A percentile compares a stretch with the other conserved stretches of the same genome.
These are phyloP conservation scores for Cebidichthys violaceus DNA, from an alignment of 2,113 vertebrate genomes.

Conservation along the genomic window DNA sequence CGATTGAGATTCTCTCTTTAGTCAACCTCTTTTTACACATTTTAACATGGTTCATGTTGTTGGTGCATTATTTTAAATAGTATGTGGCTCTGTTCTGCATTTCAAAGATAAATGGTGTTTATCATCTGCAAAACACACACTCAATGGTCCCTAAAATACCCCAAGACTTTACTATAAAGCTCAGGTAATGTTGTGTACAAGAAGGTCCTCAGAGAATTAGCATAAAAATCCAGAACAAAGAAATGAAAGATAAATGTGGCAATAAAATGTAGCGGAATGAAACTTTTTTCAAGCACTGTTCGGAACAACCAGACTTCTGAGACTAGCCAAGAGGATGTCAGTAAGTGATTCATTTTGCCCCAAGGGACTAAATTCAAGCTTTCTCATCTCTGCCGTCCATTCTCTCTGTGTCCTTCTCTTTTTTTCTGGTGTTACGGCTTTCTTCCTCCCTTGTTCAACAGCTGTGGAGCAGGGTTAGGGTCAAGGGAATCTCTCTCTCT, in stretches of 20 bases:
- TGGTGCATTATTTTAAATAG: background rate
- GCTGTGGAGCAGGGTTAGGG: constrained; percentile 74
- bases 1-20: constrained; percentile 8
- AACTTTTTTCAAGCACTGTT: constrained; percentile 57
- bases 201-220: constrained; percentile 35
- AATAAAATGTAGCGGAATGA: constrained; percentile 62
- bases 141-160: constrained; percentile 35
- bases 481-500: constrained; percentile 69
- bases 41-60: background rate
- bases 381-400: constrained; percentile 64
- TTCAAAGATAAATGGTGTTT: constrained; percentile 37
- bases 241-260: constrained; percentile 55
- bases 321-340: constrained; percentile 62
- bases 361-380: constrained; percentile 61
- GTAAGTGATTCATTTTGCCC: constrained; percentile 72
- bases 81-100: constrained; percentile 18
- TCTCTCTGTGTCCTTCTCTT: constrained; percentile 50
- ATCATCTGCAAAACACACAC: constrained; percentile 16
- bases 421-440: constrained; percentile 47
- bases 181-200: constrained; percentile 44
- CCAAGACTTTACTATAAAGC: constrained; percentile 37
- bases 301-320: constrained; percentile 40
- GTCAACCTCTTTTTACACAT: constrained; percentile 23
- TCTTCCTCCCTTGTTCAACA: constrained; percentile 71
- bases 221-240: constrained; percentile 47